Evolutionary conservation across 2,113 vertebrate genomes (phyloP), one percentile per base, ranked within the genome.

Genomic region (Guaruba guarouba): DNA sequence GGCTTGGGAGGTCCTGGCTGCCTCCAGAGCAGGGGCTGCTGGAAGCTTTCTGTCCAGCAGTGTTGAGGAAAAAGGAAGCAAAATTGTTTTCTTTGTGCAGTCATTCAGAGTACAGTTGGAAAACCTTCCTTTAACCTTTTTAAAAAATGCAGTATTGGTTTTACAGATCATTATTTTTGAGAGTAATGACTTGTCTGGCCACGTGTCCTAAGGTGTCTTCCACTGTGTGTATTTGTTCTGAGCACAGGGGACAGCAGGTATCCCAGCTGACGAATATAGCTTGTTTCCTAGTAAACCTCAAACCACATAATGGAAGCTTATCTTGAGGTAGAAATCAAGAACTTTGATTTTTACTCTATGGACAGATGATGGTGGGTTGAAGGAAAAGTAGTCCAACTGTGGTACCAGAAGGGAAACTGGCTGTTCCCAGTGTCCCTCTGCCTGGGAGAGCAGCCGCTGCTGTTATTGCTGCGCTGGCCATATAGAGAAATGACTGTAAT

Each of bases 181-280:
- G 54, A 74, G 19, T 2, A 69, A n/a, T 11, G 6, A 18, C 18
- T 69, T 69, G 19, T 49, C 44, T 83, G 49, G 22, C n/a, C 92
- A 41, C 5, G 4, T 1, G 15, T 51, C 11, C 43, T 39, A 1
- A 3, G 2, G 54, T 66, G n/a, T 75, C 22, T 67, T 91, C 46
- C 3, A 33, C 33, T 0, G 1, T 20, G 19, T 0, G 1, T 85
- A 5, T 71, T 66, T 84, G 66, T 52, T 31, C 46, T 1, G 4
- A 55, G 43, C n/a, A 29, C 29, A 1, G 2, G 23, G 86, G 69
- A 23, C 2, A 15, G 31, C 4, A 4, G 9, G 18, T 70, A 17
- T 25, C 31, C 63, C 39, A 24, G 63, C 49, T 86, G 59, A 35
- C 27, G 71, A 71, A 61, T 55, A 51, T 51, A 51, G 57, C 78